These are phyloP conservation scores for Neoniphon sammara DNA, from an alignment of 2,797 vertebrate genomes.

Conservation along the genomic window DNA sequence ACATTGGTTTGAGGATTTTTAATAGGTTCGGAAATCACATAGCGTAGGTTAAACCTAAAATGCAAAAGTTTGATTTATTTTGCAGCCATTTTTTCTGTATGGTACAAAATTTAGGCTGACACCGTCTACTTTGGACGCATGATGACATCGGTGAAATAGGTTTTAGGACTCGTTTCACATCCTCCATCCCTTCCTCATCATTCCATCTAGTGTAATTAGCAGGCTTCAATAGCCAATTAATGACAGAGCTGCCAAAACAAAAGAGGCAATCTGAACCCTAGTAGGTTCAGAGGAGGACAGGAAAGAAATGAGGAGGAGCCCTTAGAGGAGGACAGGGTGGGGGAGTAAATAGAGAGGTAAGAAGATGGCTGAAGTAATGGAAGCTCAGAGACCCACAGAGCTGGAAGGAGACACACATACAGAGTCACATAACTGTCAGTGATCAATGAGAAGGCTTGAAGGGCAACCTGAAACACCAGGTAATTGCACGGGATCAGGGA, in stretches of 20 bases:
- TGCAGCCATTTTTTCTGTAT: too few species aligned
- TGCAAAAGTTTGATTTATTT: too few species aligned
- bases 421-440: constrained; percentile 33
- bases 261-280: constrained; percentile 29
- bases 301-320: neutral
- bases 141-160: too few species aligned
- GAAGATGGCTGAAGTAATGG: constrained; percentile 7
- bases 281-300: constrained; percentile 32
- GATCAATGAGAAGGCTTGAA: constrained; percentile 54
- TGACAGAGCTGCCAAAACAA: neutral
- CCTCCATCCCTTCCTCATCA: constrained; percentile 11
- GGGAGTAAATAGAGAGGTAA: constrained; percentile 12
- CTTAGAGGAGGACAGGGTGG: constrained; percentile 18
- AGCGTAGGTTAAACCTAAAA: too few species aligned
- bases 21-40: too few species aligned
- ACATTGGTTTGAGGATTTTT: too few species aligned
- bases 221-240: constrained; percentile 19
- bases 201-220: constrained; percentile 36
- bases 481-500: constrained; percentile 55
- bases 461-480: constrained; percentile 49
- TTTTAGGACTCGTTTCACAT: too few species aligned
- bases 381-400: constrained; percentile 21
- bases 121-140: too few species aligned
- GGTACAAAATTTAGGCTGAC: too few species aligned
- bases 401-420: constrained; percentile 19